phyloP scores from a whole-genome alignment of 2,888 invertebrate genomes.

The Tupiocoris notatus region DNA sequence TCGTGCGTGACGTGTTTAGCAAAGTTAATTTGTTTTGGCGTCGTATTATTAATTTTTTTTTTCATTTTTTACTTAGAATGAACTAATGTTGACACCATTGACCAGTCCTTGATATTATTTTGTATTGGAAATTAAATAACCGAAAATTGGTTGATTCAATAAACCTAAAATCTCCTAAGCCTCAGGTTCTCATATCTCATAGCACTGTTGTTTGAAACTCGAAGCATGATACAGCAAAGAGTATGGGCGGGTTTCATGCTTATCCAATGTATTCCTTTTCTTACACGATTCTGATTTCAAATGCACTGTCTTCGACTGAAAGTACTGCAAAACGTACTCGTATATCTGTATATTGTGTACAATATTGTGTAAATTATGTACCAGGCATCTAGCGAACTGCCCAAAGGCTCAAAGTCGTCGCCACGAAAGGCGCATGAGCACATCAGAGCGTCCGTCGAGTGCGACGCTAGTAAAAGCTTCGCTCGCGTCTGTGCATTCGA shows the following conservation, averaged over 20 bases:
- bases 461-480: constrained; percentile 64
- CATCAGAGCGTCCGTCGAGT: constrained; percentile 19
- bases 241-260: too few species aligned
- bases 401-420: constrained; percentile 46
- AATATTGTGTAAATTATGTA: background rate
- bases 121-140: too few species aligned
- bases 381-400: constrained; percentile 47
- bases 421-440: constrained; percentile 8
- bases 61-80: background rate
- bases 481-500: constrained; percentile 76
- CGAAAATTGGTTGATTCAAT: too few species aligned
- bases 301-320: background rate
- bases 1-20: too few species aligned
- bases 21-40: too few species aligned
- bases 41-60: too few species aligned
- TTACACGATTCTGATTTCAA: background rate
- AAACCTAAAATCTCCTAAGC: too few species aligned
- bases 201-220: too few species aligned
- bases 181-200: too few species aligned
- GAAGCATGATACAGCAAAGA: too few species aligned
- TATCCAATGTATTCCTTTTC: too few species aligned
- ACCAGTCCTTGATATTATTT: too few species aligned
- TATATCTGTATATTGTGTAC: background rate
- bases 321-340: background rate
- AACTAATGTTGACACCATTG: background rate